phyloP scores from a whole-genome alignment of 2,113 vertebrate genomes.

The Apaloderma vittatum region DNA sequence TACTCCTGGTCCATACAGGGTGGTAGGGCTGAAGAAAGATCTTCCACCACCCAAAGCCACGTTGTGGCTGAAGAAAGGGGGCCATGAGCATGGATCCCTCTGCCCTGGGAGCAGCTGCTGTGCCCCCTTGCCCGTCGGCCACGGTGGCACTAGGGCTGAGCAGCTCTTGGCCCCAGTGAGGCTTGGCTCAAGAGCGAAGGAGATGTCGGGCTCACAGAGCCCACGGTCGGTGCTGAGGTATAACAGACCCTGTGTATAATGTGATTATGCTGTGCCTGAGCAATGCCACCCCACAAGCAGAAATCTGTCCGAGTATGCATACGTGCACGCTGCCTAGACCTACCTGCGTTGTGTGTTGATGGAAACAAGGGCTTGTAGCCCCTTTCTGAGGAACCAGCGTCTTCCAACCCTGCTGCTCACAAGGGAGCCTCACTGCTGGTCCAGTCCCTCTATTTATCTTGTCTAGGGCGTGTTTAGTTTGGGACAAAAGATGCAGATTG shows the following conservation, averaged over 20 bases:
- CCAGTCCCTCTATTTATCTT: conserved; percentile 12
- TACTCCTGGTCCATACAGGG: neutral
- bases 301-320: neutral
- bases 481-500: conserved; percentile 8
- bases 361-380: neutral
- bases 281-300: neutral
- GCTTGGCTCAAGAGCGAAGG: rapidly evolving
- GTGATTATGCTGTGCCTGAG: neutral
- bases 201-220: neutral
- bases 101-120: neutral
- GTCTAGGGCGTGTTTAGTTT: neutral
- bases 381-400: neutral
- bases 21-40: neutral
- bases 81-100: neutral
- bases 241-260: neutral
- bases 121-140: rapidly evolving
- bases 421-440: neutral
- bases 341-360: neutral
- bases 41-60: neutral
- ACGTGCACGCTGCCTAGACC: neutral
- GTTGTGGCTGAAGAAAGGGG: neutral
- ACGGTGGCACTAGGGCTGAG: rapidly evolving
- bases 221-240: rapidly evolving
- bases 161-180: rapidly evolving
- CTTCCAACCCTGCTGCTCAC: neutral